Conservation (phyloP, 2,113 vertebrate species). For the Trichomycterus rosablanca region DNA sequence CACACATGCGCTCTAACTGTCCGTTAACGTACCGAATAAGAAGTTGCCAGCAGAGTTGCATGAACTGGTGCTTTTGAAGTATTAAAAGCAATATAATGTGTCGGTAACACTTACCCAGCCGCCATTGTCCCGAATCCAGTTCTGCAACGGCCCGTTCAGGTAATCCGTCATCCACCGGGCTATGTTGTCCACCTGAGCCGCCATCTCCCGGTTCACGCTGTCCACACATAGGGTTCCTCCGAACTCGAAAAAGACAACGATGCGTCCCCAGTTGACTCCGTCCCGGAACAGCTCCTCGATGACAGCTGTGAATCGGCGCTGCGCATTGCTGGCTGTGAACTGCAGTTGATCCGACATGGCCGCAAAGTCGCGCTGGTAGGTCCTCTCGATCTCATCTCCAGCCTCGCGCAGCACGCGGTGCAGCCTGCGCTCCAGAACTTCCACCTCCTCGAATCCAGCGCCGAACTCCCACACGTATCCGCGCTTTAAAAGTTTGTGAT, state of each 20-base stretch:
- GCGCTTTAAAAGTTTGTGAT: slow-evolving; percentile 52
- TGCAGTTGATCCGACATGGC: slow-evolving; percentile 76
- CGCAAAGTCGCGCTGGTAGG: slow-evolving; percentile 77
- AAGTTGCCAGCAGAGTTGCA: neutral
- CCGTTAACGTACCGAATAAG: too few species aligned
- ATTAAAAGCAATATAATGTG: too few species aligned
- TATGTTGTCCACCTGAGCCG: slow-evolving; percentile 77
- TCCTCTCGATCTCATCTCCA: slow-evolving; percentile 73
- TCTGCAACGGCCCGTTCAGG: slow-evolving; percentile 80
- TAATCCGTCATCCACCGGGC: slow-evolving; percentile 87
- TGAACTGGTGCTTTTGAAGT: neutral
- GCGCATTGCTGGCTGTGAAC: slow-evolving; percentile 69
- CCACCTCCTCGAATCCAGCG: slow-evolving; percentile 32
- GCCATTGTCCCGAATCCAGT: slow-evolving; percentile 89
- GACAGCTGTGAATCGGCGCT: slow-evolving; percentile 73
- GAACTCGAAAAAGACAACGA: slow-evolving; percentile 88
- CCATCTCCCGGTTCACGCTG: slow-evolving; percentile 78
- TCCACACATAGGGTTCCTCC: slow-evolving; percentile 83
- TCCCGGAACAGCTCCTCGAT: slow-evolving; percentile 85
- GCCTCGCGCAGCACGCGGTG: slow-evolving; percentile 75
- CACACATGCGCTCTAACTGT: too few species aligned
- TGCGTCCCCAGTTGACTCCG: slow-evolving; percentile 89
- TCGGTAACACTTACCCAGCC: slow-evolving; percentile 77
- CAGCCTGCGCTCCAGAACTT: slow-evolving; percentile 54
- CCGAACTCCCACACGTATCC: slow-evolving; percentile 54